phyloP scores from a whole-genome alignment of 2,113 vertebrate genomes.

The Alexandromys fortis region DNA sequence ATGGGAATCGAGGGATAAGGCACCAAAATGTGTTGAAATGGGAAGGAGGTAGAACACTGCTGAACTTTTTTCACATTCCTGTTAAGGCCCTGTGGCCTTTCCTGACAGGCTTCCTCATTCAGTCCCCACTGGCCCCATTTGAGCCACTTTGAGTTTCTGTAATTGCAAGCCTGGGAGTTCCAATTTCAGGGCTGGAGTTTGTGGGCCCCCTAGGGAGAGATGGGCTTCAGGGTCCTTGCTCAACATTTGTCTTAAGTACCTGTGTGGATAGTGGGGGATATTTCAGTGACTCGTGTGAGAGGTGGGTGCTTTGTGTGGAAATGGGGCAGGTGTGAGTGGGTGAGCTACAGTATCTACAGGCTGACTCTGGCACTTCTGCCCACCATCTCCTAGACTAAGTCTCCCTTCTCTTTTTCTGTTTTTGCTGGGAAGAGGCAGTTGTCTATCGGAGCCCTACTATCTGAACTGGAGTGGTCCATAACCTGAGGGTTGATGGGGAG shows the following conservation, averaged over 20 bases:
- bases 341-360: no score
- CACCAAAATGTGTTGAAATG: neutral
- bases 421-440: neutral
- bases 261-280: neutral
- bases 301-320: neutral
- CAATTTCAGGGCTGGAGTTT: neutral
- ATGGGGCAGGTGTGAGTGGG: no score
- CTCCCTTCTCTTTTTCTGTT: neutral
- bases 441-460: neutral
- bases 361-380: neutral
- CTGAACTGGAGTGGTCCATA: neutral
- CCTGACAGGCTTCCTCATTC: neutral
- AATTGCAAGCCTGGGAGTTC: conserved; percentile 68
- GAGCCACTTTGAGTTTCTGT: neutral
- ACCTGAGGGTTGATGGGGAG: neutral
- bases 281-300: neutral
- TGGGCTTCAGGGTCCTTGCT: neutral
- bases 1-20: neutral
- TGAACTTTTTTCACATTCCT: neutral
- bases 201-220: neutral
- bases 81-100: neutral
- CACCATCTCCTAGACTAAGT: neutral
- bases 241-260: neutral
- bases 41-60: neutral
- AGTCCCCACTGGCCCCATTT: neutral